Evolutionary conservation across 2,797 vertebrate genomes (phyloP), one percentile per base, ranked within the genome.

Genomic region (Scolopax rusticola): DNA sequence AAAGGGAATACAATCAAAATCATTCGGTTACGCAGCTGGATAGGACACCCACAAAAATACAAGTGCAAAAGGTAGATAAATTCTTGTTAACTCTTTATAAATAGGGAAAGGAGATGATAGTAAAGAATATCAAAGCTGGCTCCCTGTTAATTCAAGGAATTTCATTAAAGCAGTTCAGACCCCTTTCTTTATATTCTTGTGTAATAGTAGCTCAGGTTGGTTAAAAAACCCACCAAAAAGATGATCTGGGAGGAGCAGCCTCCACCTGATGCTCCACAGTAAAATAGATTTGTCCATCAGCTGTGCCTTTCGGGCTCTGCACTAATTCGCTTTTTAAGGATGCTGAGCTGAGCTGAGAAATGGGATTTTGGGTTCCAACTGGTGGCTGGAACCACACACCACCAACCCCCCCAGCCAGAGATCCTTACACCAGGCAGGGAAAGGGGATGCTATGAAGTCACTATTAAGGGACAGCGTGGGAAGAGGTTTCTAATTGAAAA

Each of bases 341-440:
- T 4, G 11, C 54, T 5, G 15, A 30, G 11, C 11, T 8, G 27
- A 63, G 15, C 33, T 33, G 33, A 33, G 54, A 38, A 38, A 13
- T 0, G 8, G 1, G 36, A 18, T 7, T 47, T 45, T 30, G 32
- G 1, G 30, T 17, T 15, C 25, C 51, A 25, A 33, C 28, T 5
- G 0, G 8, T 1, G 50, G 74, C 27, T 51, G 27, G 50, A 51
- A 28, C 15, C 50, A 30, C 28, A 53, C 51, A 53, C 24, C 50
- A 2, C n/a, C 6, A 11, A 3, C 19, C 43, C 23, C 53, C 56
- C 48, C 36, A 6, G 64, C 27, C 51, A 14, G 54, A 13, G 51
- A 1, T 16, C 25, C 67, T 17, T 3, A 3, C 2, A 20, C 41
- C 4, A 12, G 3, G 19, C 45, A 27, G 8, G 6, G 1, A 12